Evolutionary conservation across 1,140 invertebrate species (phyloP).

Genomic region (Solenopsis fugax): DNA sequence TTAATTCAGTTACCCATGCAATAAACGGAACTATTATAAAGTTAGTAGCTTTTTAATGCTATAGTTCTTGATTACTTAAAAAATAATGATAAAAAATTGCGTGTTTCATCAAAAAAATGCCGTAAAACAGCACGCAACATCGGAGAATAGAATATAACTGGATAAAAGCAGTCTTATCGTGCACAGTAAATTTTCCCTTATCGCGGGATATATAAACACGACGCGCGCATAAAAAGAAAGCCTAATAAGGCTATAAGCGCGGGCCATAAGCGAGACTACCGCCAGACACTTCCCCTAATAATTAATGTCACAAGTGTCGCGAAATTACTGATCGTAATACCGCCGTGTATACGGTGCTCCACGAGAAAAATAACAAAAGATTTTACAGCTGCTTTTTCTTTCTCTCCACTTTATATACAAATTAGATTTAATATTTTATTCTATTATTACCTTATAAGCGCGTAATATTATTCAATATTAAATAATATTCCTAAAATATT

Average conservation of each 20-base stretch:
- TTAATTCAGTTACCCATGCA: background rate
- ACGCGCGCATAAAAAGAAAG: conserved; percentile 1
- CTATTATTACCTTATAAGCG: too few relatives aligned
- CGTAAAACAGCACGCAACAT: background rate
- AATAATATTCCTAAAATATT: too few relatives aligned
- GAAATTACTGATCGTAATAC: conserved; percentile 37
- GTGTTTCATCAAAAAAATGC: background rate
- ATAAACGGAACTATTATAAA: background rate
- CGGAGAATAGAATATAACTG: background rate
- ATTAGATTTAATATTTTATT: background rate
- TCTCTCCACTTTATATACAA: background rate
- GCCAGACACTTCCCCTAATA: conserved; percentile 19
- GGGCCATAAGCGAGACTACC: background rate
- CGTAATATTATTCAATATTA: too few relatives aligned
- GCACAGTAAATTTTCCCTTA: background rate
- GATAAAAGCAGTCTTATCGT: background rate
- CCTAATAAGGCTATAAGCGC: conserved; percentile 23
- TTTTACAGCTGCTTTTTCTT: background rate
- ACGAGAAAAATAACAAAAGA: conserved; percentile 22
- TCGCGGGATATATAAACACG: background rate
- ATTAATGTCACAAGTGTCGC: conserved; percentile 32
- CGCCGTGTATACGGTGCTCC: background rate
- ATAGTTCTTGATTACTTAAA: conserved; percentile 21
- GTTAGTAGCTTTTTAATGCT: background rate
- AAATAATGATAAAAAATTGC: background rate